Base-by-base conservation (phyloP, 2,113 vertebrate species). In the Gnathonemus longibarbis region DNA sequence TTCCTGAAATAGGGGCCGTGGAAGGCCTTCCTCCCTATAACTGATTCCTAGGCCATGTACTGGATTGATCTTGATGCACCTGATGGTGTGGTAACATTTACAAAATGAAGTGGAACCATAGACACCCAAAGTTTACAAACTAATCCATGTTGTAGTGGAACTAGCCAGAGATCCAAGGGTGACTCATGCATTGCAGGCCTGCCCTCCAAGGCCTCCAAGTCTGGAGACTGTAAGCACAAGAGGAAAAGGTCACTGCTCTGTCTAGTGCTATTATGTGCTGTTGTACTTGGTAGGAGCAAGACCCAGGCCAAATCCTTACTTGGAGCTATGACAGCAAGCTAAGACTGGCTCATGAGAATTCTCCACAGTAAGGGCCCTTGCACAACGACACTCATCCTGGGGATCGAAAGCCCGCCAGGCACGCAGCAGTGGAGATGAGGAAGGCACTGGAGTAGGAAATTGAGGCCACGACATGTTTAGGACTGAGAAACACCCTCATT, bases 401-500 rank as follows among this genome's bases (percentile, higher is more conserved):
- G 42, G 42, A 46, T 27, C 10, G 87, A 19, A 31, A 42, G 87
- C 53, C 56, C 15, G 86, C 35, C 17, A 42, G 87, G 87, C 56
- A n/a, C 35, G 87, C 87, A 88, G 87, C 11, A 27, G 46, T 42
- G 90, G 66, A 70, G 35, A 66, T 19, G 89, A 13, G 90, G 89
- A 92, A 90, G 27, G 77, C 88, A 90, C 7, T 88, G 88, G 91
- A 50, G 50, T 52, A 70, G 91, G 90, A 93, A 93, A 94, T 93
- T 89, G 91, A 93, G 91, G 90, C 90, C 91, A 92, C 87, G 91
- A 90, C 92, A 92, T 93, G 90, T 87, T 90, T 89, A 87, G 91
- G 93, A 92, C 92, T 90, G 86, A 56, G 89, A 91, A 92, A 91
- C 89, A 84, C 90, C 92, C 90, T 94, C 89, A 92, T 94, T 94